A percentile compares a stretch with the other conserved stretches of the same genome.
Conservation (phyloP, 2,113 vertebrate species). For the Irena cyanogastra region DNA sequence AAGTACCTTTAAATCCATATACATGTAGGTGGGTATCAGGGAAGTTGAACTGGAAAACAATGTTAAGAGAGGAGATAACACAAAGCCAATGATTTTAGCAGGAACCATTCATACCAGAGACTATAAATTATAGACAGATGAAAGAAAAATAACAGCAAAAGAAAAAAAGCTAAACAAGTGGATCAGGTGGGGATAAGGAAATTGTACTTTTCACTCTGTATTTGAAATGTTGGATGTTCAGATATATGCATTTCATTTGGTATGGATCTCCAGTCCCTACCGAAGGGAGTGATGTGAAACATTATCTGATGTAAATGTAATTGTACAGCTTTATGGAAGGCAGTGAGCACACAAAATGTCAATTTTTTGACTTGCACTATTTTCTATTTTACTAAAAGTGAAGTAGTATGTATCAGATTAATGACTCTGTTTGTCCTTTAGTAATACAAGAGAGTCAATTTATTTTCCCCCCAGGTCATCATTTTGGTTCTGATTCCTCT, state of each 20-base stretch:
- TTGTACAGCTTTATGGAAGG: constrained; percentile 22
- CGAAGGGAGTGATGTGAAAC: not conserved
- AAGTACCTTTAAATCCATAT: not conserved
- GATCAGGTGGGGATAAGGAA: not conserved
- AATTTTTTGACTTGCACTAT: not conserved
- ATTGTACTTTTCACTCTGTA: not conserved
- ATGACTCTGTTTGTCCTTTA: not conserved
- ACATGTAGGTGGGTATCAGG: not conserved
- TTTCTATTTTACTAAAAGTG: constrained; percentile 61
- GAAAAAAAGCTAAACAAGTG: not conserved
- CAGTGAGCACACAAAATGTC: not conserved
- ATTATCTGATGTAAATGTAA: not conserved
- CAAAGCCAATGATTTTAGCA: not conserved
- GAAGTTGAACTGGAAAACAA: not conserved
- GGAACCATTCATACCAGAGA: not conserved
- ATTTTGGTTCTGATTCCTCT: not conserved
- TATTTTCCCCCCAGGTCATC: not conserved
- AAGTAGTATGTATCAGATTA: constrained; percentile 43
- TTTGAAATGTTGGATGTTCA: not conserved
- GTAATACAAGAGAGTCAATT: not conserved
- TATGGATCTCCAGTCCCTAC: not conserved
- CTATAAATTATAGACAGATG: not conserved
- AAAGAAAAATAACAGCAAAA: not conserved
- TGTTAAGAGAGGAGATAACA: not conserved
- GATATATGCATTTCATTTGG: not conserved